A percentile compares a stretch with the other conserved stretches of the same genome.
These are phyloP conservation scores for Eulemur rufifrons DNA, from an alignment of 2,113 vertebrate species.

Conservation along the genomic window DNA sequence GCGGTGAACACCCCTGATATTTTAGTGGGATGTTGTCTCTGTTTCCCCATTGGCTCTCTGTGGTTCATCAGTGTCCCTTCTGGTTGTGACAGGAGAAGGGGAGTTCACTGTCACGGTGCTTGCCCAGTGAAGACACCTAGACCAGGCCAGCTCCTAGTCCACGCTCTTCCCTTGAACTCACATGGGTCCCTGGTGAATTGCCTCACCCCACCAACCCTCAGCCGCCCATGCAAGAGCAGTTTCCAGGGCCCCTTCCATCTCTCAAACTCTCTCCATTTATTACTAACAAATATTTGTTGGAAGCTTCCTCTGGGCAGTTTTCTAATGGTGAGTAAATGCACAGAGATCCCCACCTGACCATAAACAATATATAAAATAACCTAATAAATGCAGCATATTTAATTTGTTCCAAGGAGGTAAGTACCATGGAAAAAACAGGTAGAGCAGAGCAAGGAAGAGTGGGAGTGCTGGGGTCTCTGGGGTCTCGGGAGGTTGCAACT, in stretches of 20 bases:
- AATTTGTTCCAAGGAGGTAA: neutral
- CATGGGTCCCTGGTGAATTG: neutral
- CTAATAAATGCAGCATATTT: neutral
- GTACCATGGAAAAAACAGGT: neutral
- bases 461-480: too few species aligned
- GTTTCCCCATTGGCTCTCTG: accelerated
- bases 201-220: neutral
- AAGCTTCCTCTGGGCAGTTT: neutral
- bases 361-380: neutral
- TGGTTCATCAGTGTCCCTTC: neutral
- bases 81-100: neutral
- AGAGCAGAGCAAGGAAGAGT: neutral
- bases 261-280: neutral
- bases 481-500: neutral
- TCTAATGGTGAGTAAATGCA: neutral
- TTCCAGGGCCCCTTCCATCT: neutral
- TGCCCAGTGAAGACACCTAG: neutral
- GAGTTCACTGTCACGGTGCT: neutral
- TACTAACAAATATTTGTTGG: neutral
- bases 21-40: neutral
- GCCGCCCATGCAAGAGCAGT: neutral
- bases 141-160: neutral
- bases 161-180: neutral
- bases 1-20: neutral
- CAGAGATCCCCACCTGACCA: neutral